phyloP scores from a whole-genome alignment of 2,888 invertebrate species.

The Conomelus anceps region DNA sequence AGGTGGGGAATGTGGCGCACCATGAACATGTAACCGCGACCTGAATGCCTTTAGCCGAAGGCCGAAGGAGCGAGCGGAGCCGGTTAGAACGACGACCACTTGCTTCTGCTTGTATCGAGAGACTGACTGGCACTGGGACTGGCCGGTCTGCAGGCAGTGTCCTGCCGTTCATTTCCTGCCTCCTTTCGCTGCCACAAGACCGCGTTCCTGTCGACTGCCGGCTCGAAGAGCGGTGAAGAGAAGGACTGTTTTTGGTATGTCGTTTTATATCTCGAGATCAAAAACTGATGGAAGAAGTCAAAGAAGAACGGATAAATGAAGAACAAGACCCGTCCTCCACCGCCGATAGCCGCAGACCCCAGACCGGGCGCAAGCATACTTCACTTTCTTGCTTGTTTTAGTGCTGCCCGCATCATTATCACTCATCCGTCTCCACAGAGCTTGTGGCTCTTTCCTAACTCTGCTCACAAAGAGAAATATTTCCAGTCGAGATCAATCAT shows the following conservation, averaged over 20 bases:
- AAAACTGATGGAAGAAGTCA: constrained; percentile 1
- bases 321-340: background rate
- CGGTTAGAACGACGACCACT: background rate
- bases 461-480: background rate
- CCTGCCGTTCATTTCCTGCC: background rate
- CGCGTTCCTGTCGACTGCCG: background rate
- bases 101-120: background rate
- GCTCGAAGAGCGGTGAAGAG: background rate
- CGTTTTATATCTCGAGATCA: constrained; percentile 12
- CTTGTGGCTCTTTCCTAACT: background rate
- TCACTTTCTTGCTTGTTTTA: background rate
- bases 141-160: no score
- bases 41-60: background rate
- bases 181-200: background rate
- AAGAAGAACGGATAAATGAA: background rate
- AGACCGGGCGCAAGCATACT: background rate
- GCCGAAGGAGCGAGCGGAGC: background rate
- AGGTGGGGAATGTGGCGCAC: background rate
- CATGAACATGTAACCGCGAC: background rate
- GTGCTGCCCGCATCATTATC: background rate
- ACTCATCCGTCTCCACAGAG: background rate
- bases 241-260: constrained; percentile 10
- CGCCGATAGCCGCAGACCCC: no score
- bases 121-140: background rate
- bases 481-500: background rate